These are phyloP conservation scores for Drosophila austrosaltans DNA, from an alignment of 2,888 invertebrate genomes.

Conservation along the genomic window DNA sequence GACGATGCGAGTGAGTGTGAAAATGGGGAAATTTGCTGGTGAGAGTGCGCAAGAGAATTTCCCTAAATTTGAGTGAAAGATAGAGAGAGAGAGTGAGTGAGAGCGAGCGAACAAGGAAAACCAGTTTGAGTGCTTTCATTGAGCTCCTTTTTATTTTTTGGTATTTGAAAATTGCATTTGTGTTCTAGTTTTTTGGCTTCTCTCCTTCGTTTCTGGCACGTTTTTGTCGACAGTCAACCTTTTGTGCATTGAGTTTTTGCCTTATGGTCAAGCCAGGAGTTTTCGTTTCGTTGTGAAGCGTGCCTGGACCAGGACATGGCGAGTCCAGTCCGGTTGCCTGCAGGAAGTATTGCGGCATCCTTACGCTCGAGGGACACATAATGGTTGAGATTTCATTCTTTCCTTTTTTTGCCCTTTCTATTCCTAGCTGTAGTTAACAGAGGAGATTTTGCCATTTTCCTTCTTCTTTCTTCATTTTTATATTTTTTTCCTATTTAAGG, in stretches of 20 bases:
- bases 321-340: constrained; percentile 27
- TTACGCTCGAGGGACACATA: constrained; percentile 62
- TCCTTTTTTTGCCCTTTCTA: neutral
- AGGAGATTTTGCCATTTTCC: constrained; percentile 10
- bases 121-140: constrained; percentile 27
- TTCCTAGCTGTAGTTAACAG: constrained; percentile 14
- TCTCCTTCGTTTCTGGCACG: constrained; percentile 45
- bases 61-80: constrained; percentile 1
- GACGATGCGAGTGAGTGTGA: neutral
- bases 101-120: constrained; percentile 14
- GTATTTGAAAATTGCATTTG: constrained; percentile 29
- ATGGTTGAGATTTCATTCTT: constrained; percentile 58
- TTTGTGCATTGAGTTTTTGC: constrained; percentile 64
- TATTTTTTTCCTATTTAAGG: constrained; percentile 12
- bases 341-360: constrained; percentile 57
- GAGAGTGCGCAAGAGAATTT: constrained; percentile 20
- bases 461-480: no score
- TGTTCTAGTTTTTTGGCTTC: constrained; percentile 12
- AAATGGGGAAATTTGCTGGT: constrained; percentile 25
- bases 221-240: constrained; percentile 41
- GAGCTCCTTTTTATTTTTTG: constrained; percentile 23
- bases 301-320: constrained; percentile 40
- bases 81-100: neutral
- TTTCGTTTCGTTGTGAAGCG: constrained; percentile 51
- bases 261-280: constrained; percentile 56